phyloP scores from a whole-genome alignment of 1,140 invertebrate genomes.

The Oncopodura yosiiana region DNA sequence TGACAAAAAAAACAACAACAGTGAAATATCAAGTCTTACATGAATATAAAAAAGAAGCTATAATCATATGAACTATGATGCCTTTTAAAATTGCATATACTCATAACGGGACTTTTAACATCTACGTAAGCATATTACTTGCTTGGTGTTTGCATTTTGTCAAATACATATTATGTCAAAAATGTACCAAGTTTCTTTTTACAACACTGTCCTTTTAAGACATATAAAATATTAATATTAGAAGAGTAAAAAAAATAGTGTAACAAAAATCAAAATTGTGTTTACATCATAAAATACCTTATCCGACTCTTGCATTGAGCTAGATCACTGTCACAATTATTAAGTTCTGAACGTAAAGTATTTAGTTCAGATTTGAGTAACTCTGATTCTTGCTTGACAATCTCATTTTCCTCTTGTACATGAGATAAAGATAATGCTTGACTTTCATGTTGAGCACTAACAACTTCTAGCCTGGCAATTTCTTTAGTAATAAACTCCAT shows the following conservation, averaged over 20 bases:
- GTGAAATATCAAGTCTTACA: too few relatives aligned
- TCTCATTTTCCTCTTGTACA: conserved; percentile 75
- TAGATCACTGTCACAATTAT: conserved; percentile 77
- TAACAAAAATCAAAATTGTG: background rate
- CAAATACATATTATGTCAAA: too few relatives aligned
- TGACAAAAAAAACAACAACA: too few relatives aligned
- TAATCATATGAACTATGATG: too few relatives aligned
- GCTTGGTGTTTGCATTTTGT: too few relatives aligned
- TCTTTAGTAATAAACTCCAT: conserved; percentile 72
- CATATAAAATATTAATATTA: background rate
- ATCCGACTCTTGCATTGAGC: conserved; percentile 77
- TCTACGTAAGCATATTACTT: too few relatives aligned
- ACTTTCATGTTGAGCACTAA: conserved; percentile 37
- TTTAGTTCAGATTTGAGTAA: conserved; percentile 75
- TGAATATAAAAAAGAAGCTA: too few relatives aligned
- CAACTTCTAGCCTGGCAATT: conserved; percentile 62
- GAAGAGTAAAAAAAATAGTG: background rate
- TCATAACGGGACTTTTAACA: too few relatives aligned
- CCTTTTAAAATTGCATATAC: too few relatives aligned
- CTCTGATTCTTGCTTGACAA: conserved; percentile 77
- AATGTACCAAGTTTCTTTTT: background rate
- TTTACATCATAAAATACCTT: conserved; percentile 37
- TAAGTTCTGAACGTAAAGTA: conserved; percentile 65
- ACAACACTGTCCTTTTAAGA: background rate
- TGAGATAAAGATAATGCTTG: conserved; percentile 51